Conservation (phyloP, 2,113 vertebrate genomes). For the Peromyscus polionotus region DNA sequence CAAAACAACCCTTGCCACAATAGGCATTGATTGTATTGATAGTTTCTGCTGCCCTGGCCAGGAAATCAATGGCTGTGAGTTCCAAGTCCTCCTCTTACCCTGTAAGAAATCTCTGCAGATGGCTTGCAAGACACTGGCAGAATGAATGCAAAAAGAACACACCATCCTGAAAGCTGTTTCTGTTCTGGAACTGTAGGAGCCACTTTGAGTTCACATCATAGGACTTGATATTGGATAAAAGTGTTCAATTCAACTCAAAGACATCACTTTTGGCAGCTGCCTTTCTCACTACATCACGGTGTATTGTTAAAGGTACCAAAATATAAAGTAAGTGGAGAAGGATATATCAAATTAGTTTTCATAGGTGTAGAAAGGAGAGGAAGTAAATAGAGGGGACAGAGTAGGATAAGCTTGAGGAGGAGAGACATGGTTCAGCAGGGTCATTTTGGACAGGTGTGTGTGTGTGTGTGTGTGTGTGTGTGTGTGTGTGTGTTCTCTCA, state of each 20-base stretch:
- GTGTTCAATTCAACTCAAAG: background rate
- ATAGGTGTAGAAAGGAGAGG: background rate
- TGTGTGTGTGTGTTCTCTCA: background rate
- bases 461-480: too few relatives aligned
- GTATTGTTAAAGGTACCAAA: background rate
- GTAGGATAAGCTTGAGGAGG: background rate
- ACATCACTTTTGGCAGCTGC: background rate
- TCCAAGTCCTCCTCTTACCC: background rate
- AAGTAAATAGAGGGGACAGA: background rate
- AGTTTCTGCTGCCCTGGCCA: background rate
- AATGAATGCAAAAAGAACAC: background rate
- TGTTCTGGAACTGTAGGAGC: background rate
- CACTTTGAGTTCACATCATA: constrained; percentile 3
- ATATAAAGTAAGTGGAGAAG: background rate
- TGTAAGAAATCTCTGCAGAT: background rate
- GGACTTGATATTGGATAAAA: background rate
- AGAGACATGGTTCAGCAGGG: background rate
- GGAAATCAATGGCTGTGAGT: constrained; percentile 48
- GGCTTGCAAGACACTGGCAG: background rate
- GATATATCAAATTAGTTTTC: background rate
- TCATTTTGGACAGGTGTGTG: background rate
- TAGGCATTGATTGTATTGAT: background rate
- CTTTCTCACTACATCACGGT: background rate
- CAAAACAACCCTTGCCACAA: background rate
- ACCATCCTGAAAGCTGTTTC: background rate